Evolutionary conservation across 2,797 vertebrate genomes (phyloP).

Genomic region (Psittacula echo): DNA sequence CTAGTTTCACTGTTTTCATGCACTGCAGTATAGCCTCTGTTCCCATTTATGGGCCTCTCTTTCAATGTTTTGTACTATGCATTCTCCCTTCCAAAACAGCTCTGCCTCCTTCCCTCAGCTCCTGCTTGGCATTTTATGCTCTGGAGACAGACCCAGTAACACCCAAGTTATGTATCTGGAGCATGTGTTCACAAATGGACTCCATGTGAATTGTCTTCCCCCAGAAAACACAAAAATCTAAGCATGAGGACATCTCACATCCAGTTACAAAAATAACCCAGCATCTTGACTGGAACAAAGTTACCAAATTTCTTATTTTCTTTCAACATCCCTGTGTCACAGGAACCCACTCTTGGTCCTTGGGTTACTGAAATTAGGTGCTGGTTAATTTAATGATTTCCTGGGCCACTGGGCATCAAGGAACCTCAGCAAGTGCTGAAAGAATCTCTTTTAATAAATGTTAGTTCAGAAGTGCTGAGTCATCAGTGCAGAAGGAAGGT

Average conservation of each 20-base stretch:
- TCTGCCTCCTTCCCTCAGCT: neutral
- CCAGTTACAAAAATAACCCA: neutral
- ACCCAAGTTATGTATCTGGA: neutral
- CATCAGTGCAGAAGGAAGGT: neutral
- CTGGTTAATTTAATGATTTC: neutral
- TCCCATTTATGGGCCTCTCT: neutral
- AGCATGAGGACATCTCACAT: neutral
- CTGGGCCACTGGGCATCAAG: neutral
- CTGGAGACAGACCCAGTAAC: neutral
- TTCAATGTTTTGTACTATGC: fast-evolving
- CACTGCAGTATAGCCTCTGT: neutral
- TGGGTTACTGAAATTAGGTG: conserved; percentile 5
- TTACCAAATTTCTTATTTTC: conserved; percentile 2
- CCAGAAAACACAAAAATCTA: neutral
- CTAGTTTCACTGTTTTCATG: neutral
- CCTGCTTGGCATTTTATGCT: neutral
- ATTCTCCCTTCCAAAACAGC: neutral
- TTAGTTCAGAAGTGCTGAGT: neutral
- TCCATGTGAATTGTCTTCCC: neutral
- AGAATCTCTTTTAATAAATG: neutral
- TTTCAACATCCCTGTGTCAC: conserved; percentile 19
- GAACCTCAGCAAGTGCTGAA: conserved; percentile 7
- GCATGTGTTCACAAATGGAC: neutral
- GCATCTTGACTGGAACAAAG: neutral
- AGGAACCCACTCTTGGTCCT: neutral